phyloP scores from a whole-genome alignment of 2,113 vertebrate species.

The Axis porcinus region DNA sequence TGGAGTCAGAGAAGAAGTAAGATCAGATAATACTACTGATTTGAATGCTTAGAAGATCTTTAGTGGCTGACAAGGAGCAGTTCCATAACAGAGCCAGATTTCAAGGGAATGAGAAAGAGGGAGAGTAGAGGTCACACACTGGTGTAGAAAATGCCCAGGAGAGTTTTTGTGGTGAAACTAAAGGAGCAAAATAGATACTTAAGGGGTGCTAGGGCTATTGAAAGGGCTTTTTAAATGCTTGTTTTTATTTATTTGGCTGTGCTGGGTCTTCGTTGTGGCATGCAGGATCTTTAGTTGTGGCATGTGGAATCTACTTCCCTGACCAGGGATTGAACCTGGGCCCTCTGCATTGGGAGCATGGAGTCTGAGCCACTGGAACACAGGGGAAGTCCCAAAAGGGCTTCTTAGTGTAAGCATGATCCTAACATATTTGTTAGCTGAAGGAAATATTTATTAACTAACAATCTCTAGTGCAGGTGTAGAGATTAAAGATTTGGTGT shows the following conservation, averaged over 20 bases:
- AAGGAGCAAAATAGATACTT: background rate
- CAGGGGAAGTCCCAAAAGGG: background rate
- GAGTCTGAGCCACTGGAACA: background rate
- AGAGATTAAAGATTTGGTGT: background rate
- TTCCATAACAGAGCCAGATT: background rate
- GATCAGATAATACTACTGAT: background rate
- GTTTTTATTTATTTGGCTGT: background rate
- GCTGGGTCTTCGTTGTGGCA: background rate
- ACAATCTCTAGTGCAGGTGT: background rate
- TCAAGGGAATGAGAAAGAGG: background rate
- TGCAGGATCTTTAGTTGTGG: background rate
- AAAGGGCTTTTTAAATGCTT: background rate
- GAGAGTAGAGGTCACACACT: background rate
- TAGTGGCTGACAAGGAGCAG: background rate
- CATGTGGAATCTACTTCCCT: background rate
- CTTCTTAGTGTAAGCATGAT: background rate
- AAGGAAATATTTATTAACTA: background rate
- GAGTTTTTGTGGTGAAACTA: conserved; percentile 10
- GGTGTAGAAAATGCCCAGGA: background rate
- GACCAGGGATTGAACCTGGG: background rate
- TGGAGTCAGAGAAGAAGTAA: background rate
- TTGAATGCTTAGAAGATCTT: background rate
- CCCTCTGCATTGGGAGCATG: background rate
- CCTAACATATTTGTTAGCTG: background rate
- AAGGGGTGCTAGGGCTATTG: background rate